Base-by-base conservation (phyloP, 2,888 invertebrate genomes). In the Harmothoe impar region DNA sequence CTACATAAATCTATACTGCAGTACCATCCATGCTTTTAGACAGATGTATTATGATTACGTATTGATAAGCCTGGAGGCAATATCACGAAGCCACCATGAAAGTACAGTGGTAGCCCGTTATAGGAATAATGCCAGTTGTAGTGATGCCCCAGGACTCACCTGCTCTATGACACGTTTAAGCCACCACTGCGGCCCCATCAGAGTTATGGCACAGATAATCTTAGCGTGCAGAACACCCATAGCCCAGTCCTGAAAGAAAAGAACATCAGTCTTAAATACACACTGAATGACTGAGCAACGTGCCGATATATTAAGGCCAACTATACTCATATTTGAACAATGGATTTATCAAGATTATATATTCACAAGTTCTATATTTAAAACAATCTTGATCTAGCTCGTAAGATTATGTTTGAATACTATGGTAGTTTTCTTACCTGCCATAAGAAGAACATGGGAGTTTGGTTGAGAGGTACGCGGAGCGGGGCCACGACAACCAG, bases 141-240 rank as follows among this genome's bases (percentile, higher is more conserved):
- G n/a, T n/a, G n/a, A n/a, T n/a, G n/a, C n/a, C n/a, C n/a, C n/a
- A n/a, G n/a, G n/a, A n/a, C 62, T n/a, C 92, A 96, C 96, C 95
- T 98, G 97, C 95, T 99, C 99, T 86, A 99, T 97, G 0, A 98
- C 98, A 1, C 98, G 97, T 90, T 98, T 97, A 94, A 99, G 96
- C 98, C 99, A 99, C 96, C 99, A 99, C 12, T 99, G 99, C 0
- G 97, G 97, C 0, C 99, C 99, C 99, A 99, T 99, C 97, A 99
- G 98, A 0, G 98, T 98, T 35, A 99, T 97, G 0, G 99, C 99
- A 94, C 99, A 98, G 25, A 99, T 98, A 91, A 99, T 99, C 96
- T 99, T 99, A 0, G 99, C 99, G 95, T 99, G 99, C 0, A 99
- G 96, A 20, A 99, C 98, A 35, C 99, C 99, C 43, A 99, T 96